These are phyloP conservation scores for Strix uralensis DNA, from an alignment of 2,113 vertebrate genomes.

Conservation along the genomic window DNA sequence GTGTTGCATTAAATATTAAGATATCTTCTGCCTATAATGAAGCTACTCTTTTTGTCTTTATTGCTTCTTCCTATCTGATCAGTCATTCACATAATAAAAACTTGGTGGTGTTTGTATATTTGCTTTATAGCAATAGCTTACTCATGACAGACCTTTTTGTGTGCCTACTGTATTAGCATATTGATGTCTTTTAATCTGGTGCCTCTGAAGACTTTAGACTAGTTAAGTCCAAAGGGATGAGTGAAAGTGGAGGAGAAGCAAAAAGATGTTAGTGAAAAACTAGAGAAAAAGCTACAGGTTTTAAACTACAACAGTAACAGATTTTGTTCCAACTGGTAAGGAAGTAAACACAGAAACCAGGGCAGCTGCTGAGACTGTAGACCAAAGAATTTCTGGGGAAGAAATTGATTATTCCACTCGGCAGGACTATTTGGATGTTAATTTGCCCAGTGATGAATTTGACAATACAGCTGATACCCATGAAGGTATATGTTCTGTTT, in stretches of 20 bases:
- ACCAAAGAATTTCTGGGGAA: slow-evolving; percentile 3
- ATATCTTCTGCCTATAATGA: background rate
- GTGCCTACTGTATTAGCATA: background rate
- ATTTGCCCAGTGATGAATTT: background rate
- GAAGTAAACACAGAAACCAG: background rate
- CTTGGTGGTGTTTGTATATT: background rate
- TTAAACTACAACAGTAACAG: background rate
- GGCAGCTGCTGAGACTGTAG: background rate
- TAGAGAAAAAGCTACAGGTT: background rate
- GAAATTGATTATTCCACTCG: slow-evolving; percentile 38
- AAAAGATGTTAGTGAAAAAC: background rate
- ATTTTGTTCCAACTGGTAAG: background rate
- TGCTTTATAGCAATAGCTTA: background rate
- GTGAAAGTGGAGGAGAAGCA: background rate
- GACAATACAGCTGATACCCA: background rate
- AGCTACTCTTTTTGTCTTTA: background rate
- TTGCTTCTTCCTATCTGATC: background rate
- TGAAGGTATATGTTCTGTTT: background rate
- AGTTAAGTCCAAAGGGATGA: background rate
- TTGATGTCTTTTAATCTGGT: background rate
- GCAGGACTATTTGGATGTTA: background rate
- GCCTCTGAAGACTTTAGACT: background rate
- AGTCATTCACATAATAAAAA: background rate
- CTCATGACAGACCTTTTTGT: background rate
- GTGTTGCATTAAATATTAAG: background rate